These are phyloP conservation scores for Dione juno DNA, from an alignment of 2,888 invertebrate genomes.

Conservation along the genomic window DNA sequence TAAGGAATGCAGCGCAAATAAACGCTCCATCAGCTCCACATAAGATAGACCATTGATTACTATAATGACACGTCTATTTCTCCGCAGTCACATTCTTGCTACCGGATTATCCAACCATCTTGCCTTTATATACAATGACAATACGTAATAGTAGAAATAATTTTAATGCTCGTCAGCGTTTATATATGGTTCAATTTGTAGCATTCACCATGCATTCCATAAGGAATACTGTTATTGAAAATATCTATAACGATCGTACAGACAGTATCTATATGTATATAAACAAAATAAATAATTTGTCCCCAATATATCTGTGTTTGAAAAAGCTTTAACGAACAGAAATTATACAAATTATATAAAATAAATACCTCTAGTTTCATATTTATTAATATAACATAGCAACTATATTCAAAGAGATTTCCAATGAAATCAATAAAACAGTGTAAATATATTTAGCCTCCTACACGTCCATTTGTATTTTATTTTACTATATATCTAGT, in stretches of 20 bases:
- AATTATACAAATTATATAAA: neutral
- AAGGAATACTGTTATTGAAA: constrained; percentile 19
- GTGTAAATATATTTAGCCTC: neutral
- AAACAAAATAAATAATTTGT: too few species aligned
- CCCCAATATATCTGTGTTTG: too few species aligned
- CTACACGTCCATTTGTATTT: neutral
- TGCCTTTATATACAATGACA: constrained; percentile 46
- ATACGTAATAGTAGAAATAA: constrained; percentile 44
- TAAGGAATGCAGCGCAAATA: constrained; percentile 49
- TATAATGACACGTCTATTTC: constrained; percentile 52
- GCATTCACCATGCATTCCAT: constrained; percentile 14
- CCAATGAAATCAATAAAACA: neutral
- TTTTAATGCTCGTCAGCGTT: constrained; percentile 32
- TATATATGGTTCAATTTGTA: constrained; percentile 32
- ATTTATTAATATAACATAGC: too few species aligned
- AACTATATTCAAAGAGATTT: neutral
- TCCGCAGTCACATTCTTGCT: constrained; percentile 46
- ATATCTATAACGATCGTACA: neutral
- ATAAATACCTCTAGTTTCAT: too few species aligned
- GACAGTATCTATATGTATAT: neutral
- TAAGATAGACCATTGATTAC: constrained; percentile 49
- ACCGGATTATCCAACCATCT: constrained; percentile 48
- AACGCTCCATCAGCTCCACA: constrained; percentile 41
- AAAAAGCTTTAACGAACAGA: too few species aligned
- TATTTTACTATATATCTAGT: neutral